Conservation (phyloP, 2,113 vertebrate species). For the Ictalurus furcatus region DNA sequence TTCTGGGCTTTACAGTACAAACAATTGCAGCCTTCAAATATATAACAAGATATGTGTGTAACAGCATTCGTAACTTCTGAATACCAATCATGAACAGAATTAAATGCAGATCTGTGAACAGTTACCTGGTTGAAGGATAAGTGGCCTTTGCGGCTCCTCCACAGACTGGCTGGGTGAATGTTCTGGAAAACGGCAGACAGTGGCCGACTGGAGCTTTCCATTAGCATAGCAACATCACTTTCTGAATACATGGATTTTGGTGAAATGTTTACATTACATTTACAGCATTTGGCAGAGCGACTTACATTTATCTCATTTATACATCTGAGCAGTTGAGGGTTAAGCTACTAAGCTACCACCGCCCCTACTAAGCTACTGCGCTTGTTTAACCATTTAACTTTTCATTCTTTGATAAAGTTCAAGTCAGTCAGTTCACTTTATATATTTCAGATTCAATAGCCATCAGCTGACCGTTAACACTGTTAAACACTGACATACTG, state of each 20-base stretch:
- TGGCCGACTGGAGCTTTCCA: slow-evolving; percentile 74
- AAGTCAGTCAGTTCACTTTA: neutral
- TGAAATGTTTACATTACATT: neutral
- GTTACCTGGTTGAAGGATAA: slow-evolving; percentile 84
- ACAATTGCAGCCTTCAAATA: no score
- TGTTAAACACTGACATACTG: neutral
- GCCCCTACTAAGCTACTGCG: no score
- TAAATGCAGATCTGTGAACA: neutral
- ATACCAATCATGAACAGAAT: neutral
- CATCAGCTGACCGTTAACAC: neutral
- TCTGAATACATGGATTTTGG: slow-evolving; percentile 14
- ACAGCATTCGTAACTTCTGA: neutral
- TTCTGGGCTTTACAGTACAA: no score
- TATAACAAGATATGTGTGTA: neutral
- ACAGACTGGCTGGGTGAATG: slow-evolving; percentile 87
- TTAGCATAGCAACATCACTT: slow-evolving; percentile 30
- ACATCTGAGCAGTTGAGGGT: no score
- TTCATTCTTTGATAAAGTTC: neutral
- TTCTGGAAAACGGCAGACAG: slow-evolving; percentile 91
- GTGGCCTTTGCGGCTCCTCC: slow-evolving; percentile 88
- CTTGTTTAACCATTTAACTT: neutral
- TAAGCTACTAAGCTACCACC: no score
- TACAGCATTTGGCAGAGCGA: no score
- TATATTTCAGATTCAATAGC: neutral
- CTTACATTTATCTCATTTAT: no score